Base-by-base conservation (phyloP, 2,888 invertebrate genomes). In the Amblyjoppa proteus region DNA sequence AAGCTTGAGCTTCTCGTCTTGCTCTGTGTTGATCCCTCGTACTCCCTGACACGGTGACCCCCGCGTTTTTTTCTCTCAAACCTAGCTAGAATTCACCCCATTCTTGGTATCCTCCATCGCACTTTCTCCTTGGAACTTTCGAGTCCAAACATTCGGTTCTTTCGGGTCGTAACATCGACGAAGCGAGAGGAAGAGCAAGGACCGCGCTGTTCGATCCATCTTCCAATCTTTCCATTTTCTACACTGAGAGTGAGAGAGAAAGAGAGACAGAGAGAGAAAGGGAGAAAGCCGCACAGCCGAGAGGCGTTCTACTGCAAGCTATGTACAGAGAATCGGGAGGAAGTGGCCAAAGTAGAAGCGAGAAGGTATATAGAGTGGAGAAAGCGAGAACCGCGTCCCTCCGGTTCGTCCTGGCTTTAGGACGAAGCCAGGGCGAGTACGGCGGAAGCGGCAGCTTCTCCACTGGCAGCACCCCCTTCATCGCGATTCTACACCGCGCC, bases 201-300 rank as follows among this genome's bases (percentile, higher is more conserved):
- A 68, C 53, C 66, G 88, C 90, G 90, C 89, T 91, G 89, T 92
- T 93, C 92, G 93, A 93, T 94, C 93, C 93, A 93, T 94, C 93
- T 94, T 93, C 92, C 90, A 92, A 93, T 93, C 92, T 93, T 94
- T 92, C 91, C 91, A 93, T 93, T 93, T 91, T 91, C 91, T 90
- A 90, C 86, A 76, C 86, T 86, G 81, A 74, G 41, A 41, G 9
- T 7, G 34, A 34, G 34, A 7, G 34, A 34, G 34, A 34, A 6
- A 84, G 38, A 53, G 34, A 61, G 58, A 45, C 25, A 7, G 16
- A 13, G 49, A 61, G n/a, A 70, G 71, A 49, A 69, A 41, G 51
- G 61, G 58, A 58, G 41, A 45, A 77, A 69, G 68, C n/a, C 25
- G 41, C 61, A 61, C n/a, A 51, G 34, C 38, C 16, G 28, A 16